Conservation (phyloP, 2,113 vertebrate genomes). For the Gymnorhina tibicen region DNA sequence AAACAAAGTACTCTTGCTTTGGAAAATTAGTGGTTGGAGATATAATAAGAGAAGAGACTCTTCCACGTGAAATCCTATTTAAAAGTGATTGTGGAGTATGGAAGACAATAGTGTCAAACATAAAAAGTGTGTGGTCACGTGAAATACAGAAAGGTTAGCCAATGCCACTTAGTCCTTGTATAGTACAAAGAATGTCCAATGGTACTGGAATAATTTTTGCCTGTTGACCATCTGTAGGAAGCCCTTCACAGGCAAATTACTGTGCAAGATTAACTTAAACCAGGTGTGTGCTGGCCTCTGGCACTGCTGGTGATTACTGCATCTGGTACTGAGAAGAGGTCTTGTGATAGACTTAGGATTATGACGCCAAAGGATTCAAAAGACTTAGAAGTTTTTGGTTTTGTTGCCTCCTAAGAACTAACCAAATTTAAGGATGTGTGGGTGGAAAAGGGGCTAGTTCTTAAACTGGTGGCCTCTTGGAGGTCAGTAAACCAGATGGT, state of each 20-base stretch:
- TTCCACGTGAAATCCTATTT: background rate
- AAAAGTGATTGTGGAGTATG: background rate
- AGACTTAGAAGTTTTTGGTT: background rate
- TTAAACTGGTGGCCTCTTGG: background rate
- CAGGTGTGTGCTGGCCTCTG: slow-evolving; percentile 6
- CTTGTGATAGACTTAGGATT: background rate
- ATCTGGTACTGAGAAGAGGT: background rate
- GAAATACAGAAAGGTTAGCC: background rate
- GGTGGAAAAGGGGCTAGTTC: background rate
- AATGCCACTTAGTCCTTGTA: background rate
- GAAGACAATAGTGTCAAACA: background rate
- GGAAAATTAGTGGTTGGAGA: background rate
- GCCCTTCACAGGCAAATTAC: background rate
- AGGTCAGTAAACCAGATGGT: slow-evolving; percentile 32
- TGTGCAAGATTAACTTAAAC: background rate
- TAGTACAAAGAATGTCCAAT: background rate
- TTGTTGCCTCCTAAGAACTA: background rate
- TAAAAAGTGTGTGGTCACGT: background rate
- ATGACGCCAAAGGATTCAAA: background rate
- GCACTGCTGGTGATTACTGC: background rate
- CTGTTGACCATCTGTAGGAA: background rate
- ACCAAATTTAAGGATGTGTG: background rate
- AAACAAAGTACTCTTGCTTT: background rate
- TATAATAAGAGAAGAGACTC: background rate
- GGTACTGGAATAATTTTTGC: background rate